A percentile compares a stretch with the other conserved stretches of the same genome.
These are phyloP conservation scores for Chaetodon auriga DNA, from an alignment of 2,113 vertebrate species.

Conservation along the genomic window DNA sequence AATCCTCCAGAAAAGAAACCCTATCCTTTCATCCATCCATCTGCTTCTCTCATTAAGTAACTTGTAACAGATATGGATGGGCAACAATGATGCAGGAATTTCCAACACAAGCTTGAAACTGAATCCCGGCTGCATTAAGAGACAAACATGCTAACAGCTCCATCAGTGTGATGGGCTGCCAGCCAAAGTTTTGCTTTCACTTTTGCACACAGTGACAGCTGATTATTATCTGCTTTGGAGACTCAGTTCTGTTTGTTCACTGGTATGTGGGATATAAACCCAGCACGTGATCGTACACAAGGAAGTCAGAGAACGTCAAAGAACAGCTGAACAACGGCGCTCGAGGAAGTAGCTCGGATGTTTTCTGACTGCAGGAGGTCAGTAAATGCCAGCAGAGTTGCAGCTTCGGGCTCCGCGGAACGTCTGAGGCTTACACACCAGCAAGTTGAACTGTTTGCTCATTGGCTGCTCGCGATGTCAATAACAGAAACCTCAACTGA, in stretches of 20 bases:
- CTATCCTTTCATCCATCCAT: background rate
- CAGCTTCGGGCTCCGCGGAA: background rate
- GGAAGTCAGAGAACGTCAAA: slow-evolving; percentile 3
- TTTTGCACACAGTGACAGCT: background rate
- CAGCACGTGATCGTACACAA: background rate
- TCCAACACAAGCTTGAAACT: background rate
- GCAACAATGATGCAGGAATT: background rate
- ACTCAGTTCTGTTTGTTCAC: background rate
- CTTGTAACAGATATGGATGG: background rate
- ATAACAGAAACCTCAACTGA: background rate
- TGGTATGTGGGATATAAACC: background rate
- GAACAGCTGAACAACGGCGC: background rate
- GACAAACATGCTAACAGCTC: background rate
- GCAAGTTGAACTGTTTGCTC: background rate
- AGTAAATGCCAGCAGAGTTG: background rate
- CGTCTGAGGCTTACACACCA: background rate
- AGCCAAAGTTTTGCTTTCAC: background rate
- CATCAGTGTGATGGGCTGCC: background rate
- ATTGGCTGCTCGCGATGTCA: background rate
- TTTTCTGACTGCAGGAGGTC: background rate
- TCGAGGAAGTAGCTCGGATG: no score
- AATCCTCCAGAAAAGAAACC: background rate
- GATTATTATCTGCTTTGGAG: background rate
- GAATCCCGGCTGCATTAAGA: slow-evolving; percentile 1
- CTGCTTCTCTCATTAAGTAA: slow-evolving; percentile 1